Base-by-base conservation (phyloP, 2,797 vertebrate species). In the Poecilia wingei region DNA sequence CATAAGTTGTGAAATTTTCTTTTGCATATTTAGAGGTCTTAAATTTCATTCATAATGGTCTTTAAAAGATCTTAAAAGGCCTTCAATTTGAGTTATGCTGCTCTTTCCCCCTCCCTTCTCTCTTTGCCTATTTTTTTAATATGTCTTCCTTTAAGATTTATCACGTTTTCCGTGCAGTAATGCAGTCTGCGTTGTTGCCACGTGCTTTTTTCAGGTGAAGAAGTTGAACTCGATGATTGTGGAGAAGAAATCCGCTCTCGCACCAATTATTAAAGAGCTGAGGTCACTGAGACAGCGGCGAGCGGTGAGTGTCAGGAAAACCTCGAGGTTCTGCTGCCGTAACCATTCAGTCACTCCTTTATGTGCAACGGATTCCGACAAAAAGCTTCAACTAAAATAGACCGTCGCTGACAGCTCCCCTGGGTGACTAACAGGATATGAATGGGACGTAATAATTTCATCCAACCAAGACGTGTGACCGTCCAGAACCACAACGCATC, bases 231-330 rank as follows among this genome's bases (percentile, higher is more conserved):
- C 95, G 1, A 87, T 96, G 92, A 97, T 99, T 71, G 95, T 93
- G 78, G 96, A 98, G 86, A 99, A 98, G 95, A 99, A 98, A 91
- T 96, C 97, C 0, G 97, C 96, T 78, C 93, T 99, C 0, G 97
- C 98, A 78, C 98, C 98, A 1, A 93, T 98, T 71, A 98, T 99
- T 91, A 99, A 98, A 94, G 98, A 99, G 69, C 95, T 99, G 75
- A 95, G 98, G 66, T 96, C 96, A 9, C 82, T 99, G 91, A 97
- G 98, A 43, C 97, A 98, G 79, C 95, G 85, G 77, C 96, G 95
- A 89, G 97, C 97, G 94, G 98, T 99, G 89, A 94, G 96, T 78
- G 7, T 80, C 12, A 80, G 47, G 31, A 39, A 72, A 47, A 77
- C 33, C 31, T 75, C 13, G 51, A 2, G 41, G 45, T 75, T 16